Base-by-base conservation (phyloP, 2,113 vertebrate genomes). In the Plotosus lineatus region DNA sequence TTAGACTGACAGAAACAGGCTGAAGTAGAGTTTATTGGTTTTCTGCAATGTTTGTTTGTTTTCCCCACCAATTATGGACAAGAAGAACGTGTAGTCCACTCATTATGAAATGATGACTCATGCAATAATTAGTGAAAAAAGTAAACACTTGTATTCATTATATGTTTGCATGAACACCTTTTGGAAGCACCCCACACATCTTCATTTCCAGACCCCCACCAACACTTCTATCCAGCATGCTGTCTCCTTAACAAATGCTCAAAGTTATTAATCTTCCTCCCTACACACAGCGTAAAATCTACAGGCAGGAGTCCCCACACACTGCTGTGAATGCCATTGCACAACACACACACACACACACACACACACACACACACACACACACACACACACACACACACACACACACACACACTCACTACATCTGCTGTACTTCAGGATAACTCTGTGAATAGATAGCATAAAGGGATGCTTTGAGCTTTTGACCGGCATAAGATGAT, bases 391-490 rank as follows among this genome's bases (percentile, higher is more conserved):
- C 75, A 79, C 79, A 42, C 71, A 66, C 71, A 71, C 61, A 56
- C 55, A 63, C 69, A 68, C 80, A 56, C 72, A 36, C 73, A 66
- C 33, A 74, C 82, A 80, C n/a, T n/a, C 56, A 51, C 55, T 79
- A 85, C 84, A 91, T 90, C 89, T 90, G 92, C 90, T 88, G 90
- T 91, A 90, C 90, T 91, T 91, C 88, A 89, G 89, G 65, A 87
- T 83, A 89, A 89, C 90, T 89, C 87, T 86, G 92, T 91, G 91
- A 90, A 92, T 92, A 89, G 89, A 90, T 92, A 91, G 89, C 92
- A 94, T 92, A 92, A 93, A 93, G 90, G 86, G 86, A 91, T 88
- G 91, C 93, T 92, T 92, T 92, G 92, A 94, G 92, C 90, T 90
- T 88, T 88, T 82, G 84, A 85, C 89, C 82, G 83, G 89, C 89